Evolutionary conservation across 2,888 invertebrate genomes (phyloP).

Genomic region (Andrena bucephala): DNA sequence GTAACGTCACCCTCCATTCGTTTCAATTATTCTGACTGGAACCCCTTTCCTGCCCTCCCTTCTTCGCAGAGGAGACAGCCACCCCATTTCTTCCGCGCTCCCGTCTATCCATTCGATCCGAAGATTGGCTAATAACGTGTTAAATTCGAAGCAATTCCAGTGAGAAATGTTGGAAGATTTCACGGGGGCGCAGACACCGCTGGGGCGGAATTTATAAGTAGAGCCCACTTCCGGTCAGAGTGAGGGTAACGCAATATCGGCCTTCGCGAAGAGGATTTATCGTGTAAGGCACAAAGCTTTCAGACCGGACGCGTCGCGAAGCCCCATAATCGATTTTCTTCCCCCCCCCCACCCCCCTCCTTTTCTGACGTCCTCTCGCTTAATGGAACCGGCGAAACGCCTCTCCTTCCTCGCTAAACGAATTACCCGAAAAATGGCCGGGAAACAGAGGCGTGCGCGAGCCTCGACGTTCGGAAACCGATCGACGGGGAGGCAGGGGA

Average conservation of each 20-base stretch:
- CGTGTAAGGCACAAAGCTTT: constrained; percentile 67
- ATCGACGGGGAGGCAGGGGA: neutral
- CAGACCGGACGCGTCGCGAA: constrained; percentile 58
- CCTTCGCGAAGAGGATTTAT: constrained; percentile 66
- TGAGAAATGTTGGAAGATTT: constrained; percentile 24
- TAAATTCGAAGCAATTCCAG: constrained; percentile 6
- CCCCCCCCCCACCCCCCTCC: constrained; percentile 51
- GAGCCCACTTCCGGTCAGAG: constrained; percentile 48
- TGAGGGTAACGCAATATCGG: constrained; percentile 64
- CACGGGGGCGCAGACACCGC: neutral
- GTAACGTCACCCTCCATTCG: neutral
- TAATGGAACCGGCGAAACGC: constrained; percentile 80
- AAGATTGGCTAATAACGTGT: constrained; percentile 17
- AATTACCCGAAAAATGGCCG: constrained; percentile 74
- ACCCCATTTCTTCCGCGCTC: neutral
- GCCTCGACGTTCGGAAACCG: constrained; percentile 1
- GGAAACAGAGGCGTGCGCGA: constrained; percentile 15
- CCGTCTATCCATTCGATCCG: neutral
- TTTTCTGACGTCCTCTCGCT: constrained; percentile 54
- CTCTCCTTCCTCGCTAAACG: constrained; percentile 78
- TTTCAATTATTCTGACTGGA: neutral
- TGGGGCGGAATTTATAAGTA: constrained; percentile 40
- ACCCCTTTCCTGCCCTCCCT: too few species aligned
- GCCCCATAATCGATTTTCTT: constrained; percentile 78
- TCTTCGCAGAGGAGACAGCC: too few species aligned